Conservation (phyloP, 2,113 vertebrate genomes). For the Ranitomeya imitator region DNA sequence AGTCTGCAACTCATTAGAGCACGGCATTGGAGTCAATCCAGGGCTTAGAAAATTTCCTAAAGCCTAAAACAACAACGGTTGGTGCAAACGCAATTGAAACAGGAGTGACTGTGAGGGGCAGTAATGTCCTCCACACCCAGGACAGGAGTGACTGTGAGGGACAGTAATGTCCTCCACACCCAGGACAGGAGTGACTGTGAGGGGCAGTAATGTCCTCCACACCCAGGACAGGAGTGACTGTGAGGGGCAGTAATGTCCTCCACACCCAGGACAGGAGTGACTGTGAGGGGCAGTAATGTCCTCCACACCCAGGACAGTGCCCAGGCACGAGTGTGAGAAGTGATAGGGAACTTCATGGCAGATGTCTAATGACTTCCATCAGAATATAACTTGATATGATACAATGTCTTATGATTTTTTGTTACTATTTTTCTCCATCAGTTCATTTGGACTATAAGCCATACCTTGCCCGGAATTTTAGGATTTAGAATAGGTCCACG, state of each 20-base stretch:
- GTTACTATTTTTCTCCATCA: background rate
- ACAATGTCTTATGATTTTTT: background rate
- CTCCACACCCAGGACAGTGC: conserved; percentile 65
- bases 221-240: conserved; percentile 68
- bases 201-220: conserved; percentile 63
- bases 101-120: conserved; percentile 74
- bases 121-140: conserved; percentile 64
- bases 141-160: conserved; percentile 66
- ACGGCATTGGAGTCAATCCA: conserved; percentile 81
- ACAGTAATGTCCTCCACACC: conserved; percentile 61
- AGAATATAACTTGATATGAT: background rate
- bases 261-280: conserved; percentile 74
- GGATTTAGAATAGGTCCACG: background rate
- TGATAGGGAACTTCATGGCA: conserved; percentile 57
- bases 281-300: conserved; percentile 67
- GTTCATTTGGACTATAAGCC: background rate
- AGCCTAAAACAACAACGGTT: conserved; percentile 75
- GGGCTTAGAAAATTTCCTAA: conserved; percentile 80
- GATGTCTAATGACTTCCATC: background rate
- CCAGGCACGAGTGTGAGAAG: conserved; percentile 72
- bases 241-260: conserved; percentile 65
- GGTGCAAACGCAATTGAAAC: conserved; percentile 71
- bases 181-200: conserved; percentile 69
- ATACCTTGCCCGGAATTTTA: background rate
- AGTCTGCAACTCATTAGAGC: conserved; percentile 91